A percentile compares a stretch with the other conserved stretches of the same genome.
Conservation (phyloP, 2,888 invertebrate species). For the Apamea sordens region DNA sequence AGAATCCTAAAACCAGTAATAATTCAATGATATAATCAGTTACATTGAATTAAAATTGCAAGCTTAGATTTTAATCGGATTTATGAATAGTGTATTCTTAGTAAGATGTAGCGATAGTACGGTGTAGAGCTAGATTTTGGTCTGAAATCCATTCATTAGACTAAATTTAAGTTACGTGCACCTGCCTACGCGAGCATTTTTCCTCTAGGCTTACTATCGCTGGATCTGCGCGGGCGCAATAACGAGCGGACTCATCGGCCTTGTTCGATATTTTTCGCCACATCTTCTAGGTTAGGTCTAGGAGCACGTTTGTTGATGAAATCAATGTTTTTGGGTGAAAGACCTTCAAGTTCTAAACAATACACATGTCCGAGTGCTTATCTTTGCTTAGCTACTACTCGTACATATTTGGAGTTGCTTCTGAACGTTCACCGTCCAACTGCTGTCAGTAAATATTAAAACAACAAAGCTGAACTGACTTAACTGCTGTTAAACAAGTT, state of each 20-base stretch:
- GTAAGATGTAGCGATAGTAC: constrained; percentile 61
- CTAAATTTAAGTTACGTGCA: constrained; percentile 64
- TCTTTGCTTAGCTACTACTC: background rate
- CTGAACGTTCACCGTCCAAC: constrained; percentile 12
- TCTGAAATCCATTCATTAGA: constrained; percentile 67
- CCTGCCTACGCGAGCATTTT: constrained; percentile 67
- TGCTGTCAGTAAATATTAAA: constrained; percentile 45
- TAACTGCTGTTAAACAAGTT: constrained; percentile 35
- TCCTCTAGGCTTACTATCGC: constrained; percentile 69
- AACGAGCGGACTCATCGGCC: constrained; percentile 61
- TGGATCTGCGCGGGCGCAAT: constrained; percentile 71
- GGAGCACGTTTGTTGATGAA: constrained; percentile 52
- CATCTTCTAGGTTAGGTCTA: constrained; percentile 50
- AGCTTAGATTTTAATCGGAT: constrained; percentile 56
- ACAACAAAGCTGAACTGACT: background rate
- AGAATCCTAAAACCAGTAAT: constrained; percentile 56
- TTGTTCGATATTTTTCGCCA: constrained; percentile 64
- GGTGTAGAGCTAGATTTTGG: constrained; percentile 59
- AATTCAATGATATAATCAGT: constrained; percentile 64
- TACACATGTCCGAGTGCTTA: background rate
- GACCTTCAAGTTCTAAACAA: constrained; percentile 1
- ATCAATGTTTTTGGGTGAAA: constrained; percentile 41
- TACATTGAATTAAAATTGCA: constrained; percentile 67
- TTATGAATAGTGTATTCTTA: constrained; percentile 62
- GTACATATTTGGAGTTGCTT: constrained; percentile 38